Conservation (phyloP, 2,113 vertebrate genomes). For the Pardalotus punctatus region DNA sequence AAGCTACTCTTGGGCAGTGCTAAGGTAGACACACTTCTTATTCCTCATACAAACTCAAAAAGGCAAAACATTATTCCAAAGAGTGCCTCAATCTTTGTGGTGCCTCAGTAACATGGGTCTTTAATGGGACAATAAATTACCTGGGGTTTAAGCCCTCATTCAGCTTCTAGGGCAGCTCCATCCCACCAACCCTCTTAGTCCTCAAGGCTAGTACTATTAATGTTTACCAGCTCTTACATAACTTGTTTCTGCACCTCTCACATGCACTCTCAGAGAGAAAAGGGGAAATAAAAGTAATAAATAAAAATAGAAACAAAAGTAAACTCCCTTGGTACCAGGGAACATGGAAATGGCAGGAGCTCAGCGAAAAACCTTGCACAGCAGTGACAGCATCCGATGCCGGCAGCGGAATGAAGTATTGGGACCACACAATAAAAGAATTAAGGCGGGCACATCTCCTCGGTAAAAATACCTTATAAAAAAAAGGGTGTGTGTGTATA, state of each 20-base stretch:
- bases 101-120: background rate
- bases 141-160: background rate
- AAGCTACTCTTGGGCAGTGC: background rate
- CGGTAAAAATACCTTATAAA: background rate
- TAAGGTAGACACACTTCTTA: background rate
- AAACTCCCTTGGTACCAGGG: background rate
- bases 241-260: background rate
- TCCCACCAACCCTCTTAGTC: background rate
- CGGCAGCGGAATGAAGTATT: accelerated
- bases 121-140: background rate
- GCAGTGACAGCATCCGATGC: background rate
- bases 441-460: background rate
- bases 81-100: background rate
- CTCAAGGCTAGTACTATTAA: background rate
- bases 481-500: accelerated
- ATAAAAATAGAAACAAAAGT: background rate
- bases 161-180: background rate
- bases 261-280: background rate
- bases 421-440: background rate
- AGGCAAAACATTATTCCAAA: background rate
- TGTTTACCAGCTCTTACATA: background rate
- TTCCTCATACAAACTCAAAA: background rate
- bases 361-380: background rate
- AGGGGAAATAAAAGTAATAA: background rate
- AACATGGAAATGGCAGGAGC: background rate